A percentile compares a stretch with the other conserved stretches of the same genome.
phyloP scores from a whole-genome alignment of 2,888 invertebrate genomes.

The Germaria angustata region DNA sequence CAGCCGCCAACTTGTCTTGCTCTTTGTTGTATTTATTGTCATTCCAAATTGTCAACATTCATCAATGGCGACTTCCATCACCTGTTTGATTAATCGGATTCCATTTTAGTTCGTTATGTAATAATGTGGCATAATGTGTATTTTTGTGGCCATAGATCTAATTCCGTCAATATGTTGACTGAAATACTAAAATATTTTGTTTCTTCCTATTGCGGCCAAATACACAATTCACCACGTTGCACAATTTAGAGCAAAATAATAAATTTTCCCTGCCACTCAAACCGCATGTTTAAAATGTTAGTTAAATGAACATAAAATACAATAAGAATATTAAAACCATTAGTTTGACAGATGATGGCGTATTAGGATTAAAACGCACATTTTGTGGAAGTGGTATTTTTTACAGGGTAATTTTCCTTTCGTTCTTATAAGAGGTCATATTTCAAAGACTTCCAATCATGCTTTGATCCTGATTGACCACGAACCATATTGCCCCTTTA shows the following conservation, averaged over 20 bases:
- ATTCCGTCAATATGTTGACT: slow-evolving; percentile 4
- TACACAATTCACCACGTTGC: background rate
- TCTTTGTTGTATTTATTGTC: slow-evolving; percentile 18
- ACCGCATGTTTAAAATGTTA: background rate
- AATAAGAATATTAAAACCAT: background rate
- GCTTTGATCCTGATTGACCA: no score
- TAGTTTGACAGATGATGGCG: background rate
- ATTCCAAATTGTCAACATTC: slow-evolving; percentile 40
- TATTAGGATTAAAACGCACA: background rate
- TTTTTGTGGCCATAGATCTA: slow-evolving; percentile 13
- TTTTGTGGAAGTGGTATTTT: no score
- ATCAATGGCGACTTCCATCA: slow-evolving; percentile 51
- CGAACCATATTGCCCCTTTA: no score
- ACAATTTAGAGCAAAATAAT: background rate
- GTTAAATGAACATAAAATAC: background rate
- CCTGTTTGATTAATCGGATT: slow-evolving; percentile 56
- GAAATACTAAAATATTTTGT: background rate
- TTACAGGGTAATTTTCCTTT: no score
- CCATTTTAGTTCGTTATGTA: slow-evolving; percentile 6
- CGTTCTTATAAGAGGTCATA: no score
- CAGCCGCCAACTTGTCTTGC: background rate
- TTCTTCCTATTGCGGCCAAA: background rate
- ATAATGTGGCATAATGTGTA: slow-evolving; percentile 6
- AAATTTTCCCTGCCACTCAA: background rate
- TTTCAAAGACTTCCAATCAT: no score